Evolutionary conservation across 2,888 invertebrate species (phyloP).

Genomic region (Aproaerema taeniolella): DNA sequence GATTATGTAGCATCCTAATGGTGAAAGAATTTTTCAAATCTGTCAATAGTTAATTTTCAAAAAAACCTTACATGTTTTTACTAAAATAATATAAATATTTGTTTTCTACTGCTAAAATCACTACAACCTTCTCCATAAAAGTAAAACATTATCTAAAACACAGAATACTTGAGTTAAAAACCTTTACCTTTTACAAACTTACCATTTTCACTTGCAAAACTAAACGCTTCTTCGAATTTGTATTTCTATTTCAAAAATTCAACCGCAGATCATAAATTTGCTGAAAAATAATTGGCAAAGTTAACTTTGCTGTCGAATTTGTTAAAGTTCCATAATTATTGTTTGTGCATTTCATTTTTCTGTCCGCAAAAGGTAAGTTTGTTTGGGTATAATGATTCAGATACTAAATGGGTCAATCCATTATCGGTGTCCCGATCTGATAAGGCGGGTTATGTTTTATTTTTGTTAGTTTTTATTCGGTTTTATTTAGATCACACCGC

Average conservation of each 20-base stretch:
- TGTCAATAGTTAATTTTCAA: no score
- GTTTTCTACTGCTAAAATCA: not conserved
- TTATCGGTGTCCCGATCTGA: constrained; percentile 66
- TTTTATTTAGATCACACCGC: constrained; percentile 45
- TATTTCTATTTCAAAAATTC: constrained; percentile 15
- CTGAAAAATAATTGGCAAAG: constrained; percentile 10
- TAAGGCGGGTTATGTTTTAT: constrained; percentile 54
- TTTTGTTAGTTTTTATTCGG: constrained; percentile 47
- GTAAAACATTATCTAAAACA: constrained; percentile 12
- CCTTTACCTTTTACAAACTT: constrained; percentile 8
- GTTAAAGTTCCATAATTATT: not conserved
- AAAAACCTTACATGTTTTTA: no score
- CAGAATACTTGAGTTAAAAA: constrained; percentile 8
- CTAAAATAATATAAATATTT: not conserved
- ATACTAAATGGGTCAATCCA: constrained; percentile 69
- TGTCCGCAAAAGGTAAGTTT: constrained; percentile 21
- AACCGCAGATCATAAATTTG: constrained; percentile 12
- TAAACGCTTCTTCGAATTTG: constrained; percentile 26
- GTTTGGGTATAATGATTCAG: constrained; percentile 50
- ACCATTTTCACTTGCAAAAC: constrained; percentile 15
- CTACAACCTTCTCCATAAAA: constrained; percentile 6
- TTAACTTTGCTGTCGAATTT: constrained; percentile 11
- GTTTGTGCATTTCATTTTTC: not conserved
- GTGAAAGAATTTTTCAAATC: no score
- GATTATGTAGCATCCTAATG: no score